These are phyloP conservation scores for Raphicerus campestris DNA, from an alignment of 2,113 vertebrate genomes.

Conservation along the genomic window DNA sequence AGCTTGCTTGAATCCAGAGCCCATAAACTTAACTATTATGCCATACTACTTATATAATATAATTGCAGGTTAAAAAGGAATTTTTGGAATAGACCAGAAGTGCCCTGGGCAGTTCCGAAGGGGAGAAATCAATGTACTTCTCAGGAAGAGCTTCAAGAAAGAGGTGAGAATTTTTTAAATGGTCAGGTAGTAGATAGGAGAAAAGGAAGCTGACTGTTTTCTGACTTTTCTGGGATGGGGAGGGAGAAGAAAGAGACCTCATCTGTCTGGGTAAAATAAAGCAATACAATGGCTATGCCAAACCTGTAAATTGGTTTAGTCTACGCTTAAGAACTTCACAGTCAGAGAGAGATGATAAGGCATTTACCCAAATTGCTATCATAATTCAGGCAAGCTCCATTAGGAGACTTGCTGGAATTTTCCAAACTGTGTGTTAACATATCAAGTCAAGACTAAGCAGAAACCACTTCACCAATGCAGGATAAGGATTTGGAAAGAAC, in stretches of 20 bases:
- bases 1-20: neutral
- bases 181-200: neutral
- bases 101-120: neutral
- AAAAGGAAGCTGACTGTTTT: constrained; percentile 22
- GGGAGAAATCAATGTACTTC: neutral
- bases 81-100: neutral
- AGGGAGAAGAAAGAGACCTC: neutral
- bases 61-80: neutral
- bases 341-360: constrained; percentile 51
- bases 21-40: neutral
- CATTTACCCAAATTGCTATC: constrained; percentile 68
- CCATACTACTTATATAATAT: neutral
- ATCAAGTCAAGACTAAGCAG: constrained; percentile 15
- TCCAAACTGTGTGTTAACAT: constrained; percentile 20
- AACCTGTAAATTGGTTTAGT: constrained; percentile 58
- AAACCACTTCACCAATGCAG: neutral
- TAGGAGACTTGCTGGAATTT: constrained; percentile 29
- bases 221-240: neutral
- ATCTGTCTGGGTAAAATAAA: constrained; percentile 61
- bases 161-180: constrained; percentile 1
- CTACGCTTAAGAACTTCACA: constrained; percentile 55
- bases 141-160: constrained; percentile 9
- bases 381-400: constrained; percentile 63
- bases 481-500: neutral
- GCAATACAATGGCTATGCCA: constrained; percentile 43